Evolutionary conservation across 2,797 vertebrate species (phyloP), one percentile per base, ranked within the genome.

Genomic region (Coregonus ussuriensis): DNA sequence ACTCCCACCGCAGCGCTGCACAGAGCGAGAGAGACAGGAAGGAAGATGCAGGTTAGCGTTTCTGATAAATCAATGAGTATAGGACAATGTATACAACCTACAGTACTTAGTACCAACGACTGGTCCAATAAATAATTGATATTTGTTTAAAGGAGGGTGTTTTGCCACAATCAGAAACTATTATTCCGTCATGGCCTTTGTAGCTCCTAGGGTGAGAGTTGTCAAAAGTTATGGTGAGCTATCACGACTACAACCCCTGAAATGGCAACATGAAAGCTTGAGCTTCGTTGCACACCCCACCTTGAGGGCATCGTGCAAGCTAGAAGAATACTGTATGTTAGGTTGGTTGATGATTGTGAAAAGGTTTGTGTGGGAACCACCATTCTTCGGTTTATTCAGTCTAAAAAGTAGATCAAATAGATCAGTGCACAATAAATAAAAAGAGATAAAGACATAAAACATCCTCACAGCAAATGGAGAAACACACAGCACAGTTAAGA

Each of bases 1-100:
- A 97, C 81, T 11, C 97, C 97, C 14, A 99, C 95, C 0, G 97
- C 97, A 4, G 94, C 87, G 11, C 98, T 99, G 86, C 66, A 53
- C 79, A 84, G 79, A 84, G 13, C 84, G 11, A 35, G 29, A 59
- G 68, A 74, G 14, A 59, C 18, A 15, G 31, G 25, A 11, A 59
- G n/a, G 11, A 25, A 29, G 29, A 72, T 18, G 29, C 70, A 52
- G 66, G 13, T 71, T 71, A 71, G 21, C 25, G 70, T 14, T 54
- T 14, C 5, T 35, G 67, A n/a, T 41, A 6, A 69, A 41, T 69
- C 4, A 41, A 69, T 18, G 31, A 35, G 65, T 6, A 14, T 67
- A 67, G 15, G 33, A 15, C 65, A 63, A 25, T 9, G 6, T 67
- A 35, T 69, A n/a, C 29, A 16, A 68, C 31, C 37, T 6, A 68